These are phyloP conservation scores for Macrophya annulata DNA, from an alignment of 2,888 invertebrate genomes.

Conservation along the genomic window DNA sequence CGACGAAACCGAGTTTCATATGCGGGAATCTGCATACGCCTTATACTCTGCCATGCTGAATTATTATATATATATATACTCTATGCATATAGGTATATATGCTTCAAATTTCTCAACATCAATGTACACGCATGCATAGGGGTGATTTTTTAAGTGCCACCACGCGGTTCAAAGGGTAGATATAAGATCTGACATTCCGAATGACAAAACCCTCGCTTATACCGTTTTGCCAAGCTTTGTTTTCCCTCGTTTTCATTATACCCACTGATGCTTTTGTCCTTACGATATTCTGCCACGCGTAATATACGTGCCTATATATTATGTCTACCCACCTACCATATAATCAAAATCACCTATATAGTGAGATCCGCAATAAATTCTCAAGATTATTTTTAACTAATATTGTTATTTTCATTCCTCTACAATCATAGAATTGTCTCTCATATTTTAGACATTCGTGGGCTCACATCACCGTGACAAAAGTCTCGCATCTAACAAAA, in stretches of 20 bases:
- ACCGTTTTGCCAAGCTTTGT: slow-evolving; percentile 42
- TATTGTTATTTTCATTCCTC: not conserved
- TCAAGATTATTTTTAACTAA: not conserved
- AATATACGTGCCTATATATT: not conserved
- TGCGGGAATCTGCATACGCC: slow-evolving; percentile 57
- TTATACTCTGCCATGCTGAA: slow-evolving; percentile 45
- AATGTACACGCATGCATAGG: slow-evolving; percentile 14
- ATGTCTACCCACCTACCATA: not conserved
- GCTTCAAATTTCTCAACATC: slow-evolving; percentile 2
- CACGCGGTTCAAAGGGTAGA: slow-evolving; percentile 44
- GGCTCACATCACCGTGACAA: not conserved
- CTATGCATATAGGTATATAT: not conserved
- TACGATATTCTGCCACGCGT: slow-evolving; percentile 15
- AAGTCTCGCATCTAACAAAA: not conserved
- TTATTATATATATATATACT: no score
- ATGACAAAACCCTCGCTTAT: slow-evolving; percentile 33
- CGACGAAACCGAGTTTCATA: not conserved
- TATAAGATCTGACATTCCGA: slow-evolving; percentile 50
- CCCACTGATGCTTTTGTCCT: not conserved
- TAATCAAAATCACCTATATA: slow-evolving; percentile 3
- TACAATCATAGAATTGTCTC: not conserved
- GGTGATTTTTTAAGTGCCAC: slow-evolving; percentile 34
- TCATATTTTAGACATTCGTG: not conserved
- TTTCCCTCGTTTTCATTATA: slow-evolving; percentile 15
- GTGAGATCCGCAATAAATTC: slow-evolving; percentile 4